Conservation (phyloP, 2,797 vertebrate species). For the Holocentrus rufus region DNA sequence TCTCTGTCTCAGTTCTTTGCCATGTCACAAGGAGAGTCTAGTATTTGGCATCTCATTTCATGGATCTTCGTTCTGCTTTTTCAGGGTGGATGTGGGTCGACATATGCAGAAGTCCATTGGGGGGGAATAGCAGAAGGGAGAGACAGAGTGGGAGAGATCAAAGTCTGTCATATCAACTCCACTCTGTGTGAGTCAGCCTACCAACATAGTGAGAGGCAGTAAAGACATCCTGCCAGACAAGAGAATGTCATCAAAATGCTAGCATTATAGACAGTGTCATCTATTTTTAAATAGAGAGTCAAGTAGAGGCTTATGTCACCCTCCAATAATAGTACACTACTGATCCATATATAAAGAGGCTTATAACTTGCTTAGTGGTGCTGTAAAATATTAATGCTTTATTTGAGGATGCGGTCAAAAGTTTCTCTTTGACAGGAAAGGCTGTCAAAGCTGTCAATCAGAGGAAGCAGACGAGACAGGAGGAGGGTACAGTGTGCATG, state of each 20-base stretch:
- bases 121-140: slow-evolving; percentile 56
- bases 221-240: slow-evolving; percentile 66
- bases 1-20: slow-evolving; percentile 40
- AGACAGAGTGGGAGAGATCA: slow-evolving; percentile 68
- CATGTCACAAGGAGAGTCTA: slow-evolving; percentile 49
- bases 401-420: slow-evolving; percentile 66
- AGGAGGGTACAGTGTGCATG: slow-evolving; percentile 63
- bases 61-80: slow-evolving; percentile 67
- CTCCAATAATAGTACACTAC: slow-evolving; percentile 64
- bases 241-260: slow-evolving; percentile 72
- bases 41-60: slow-evolving; percentile 75
- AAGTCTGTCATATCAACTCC: slow-evolving; percentile 72
- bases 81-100: slow-evolving; percentile 65
- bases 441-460: slow-evolving; percentile 76
- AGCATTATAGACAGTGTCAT: slow-evolving; percentile 66
- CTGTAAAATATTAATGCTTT: slow-evolving; percentile 63
- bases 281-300: slow-evolving; percentile 73
- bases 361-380: slow-evolving; percentile 57
- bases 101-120: slow-evolving; percentile 68
- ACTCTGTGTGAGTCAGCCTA: slow-evolving; percentile 69
- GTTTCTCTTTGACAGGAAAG: slow-evolving; percentile 65
- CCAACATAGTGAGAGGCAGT: slow-evolving; percentile 56
- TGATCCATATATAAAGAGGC: slow-evolving; percentile 70
- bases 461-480: slow-evolving; percentile 65
- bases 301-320: slow-evolving; percentile 65